A percentile compares a stretch with the other conserved stretches of the same genome.
These are phyloP conservation scores for Erinaceus europaeus DNA, from an alignment of 2,113 vertebrate genomes.

Conservation along the genomic window DNA sequence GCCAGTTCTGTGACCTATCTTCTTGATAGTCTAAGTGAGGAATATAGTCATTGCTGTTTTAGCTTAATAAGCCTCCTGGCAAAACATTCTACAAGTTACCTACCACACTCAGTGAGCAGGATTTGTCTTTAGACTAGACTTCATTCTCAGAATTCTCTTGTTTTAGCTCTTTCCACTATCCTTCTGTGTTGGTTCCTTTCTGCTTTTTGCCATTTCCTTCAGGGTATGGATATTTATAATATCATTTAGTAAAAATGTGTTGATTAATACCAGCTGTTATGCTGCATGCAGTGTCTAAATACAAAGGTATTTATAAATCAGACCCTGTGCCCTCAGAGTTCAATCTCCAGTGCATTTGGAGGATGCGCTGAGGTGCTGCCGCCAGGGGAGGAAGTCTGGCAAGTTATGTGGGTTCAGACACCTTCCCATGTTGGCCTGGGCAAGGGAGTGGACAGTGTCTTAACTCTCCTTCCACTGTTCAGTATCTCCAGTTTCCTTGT, in stretches of 20 bases:
- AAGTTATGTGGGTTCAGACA: not conserved
- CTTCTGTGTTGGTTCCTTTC: not conserved
- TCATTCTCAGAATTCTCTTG: constrained; percentile 1
- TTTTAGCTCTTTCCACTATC: not conserved
- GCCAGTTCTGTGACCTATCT: not conserved
- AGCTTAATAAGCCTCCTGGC: not conserved
- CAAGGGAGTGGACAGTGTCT: not conserved
- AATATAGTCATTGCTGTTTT: not conserved
- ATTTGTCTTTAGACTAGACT: not conserved
- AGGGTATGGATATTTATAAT: not conserved
- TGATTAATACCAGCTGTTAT: not conserved
- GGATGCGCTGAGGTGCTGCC: not conserved
- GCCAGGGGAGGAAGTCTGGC: not conserved
- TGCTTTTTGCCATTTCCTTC: not conserved
- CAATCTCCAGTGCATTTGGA: not conserved
- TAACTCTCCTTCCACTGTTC: not conserved
- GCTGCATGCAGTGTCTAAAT: not conserved
- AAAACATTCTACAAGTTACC: not conserved
- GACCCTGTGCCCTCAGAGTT: not conserved
- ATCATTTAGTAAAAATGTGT: not conserved
- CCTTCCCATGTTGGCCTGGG: not conserved
- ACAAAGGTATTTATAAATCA: not conserved
- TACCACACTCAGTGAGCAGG: not conserved
- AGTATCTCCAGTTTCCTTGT: not conserved
- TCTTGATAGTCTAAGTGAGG: not conserved